Evolutionary conservation across 2,113 vertebrate genomes (phyloP).

Genomic region (Esox niger): DNA sequence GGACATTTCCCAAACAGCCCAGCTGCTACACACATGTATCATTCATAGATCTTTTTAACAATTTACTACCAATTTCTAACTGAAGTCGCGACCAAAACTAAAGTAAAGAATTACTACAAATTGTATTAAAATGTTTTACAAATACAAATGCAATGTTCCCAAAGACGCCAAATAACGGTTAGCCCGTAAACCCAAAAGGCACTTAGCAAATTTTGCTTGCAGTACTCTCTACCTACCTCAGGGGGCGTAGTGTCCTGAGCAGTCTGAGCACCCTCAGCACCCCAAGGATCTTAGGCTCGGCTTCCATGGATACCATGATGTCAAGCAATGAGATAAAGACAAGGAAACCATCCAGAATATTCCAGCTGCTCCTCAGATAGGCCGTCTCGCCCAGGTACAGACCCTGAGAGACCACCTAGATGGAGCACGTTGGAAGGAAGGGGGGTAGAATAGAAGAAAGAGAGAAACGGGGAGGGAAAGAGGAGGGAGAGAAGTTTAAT

Average conservation of each 20-base stretch:
- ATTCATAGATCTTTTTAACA: too few species aligned
- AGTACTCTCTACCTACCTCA: conserved; percentile 71
- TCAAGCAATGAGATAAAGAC: conserved; percentile 67
- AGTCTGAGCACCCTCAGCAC: conserved; percentile 65
- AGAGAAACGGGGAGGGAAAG: neutral
- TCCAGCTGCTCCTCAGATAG: conserved; percentile 70
- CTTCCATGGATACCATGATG: conserved; percentile 68
- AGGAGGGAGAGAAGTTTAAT: neutral
- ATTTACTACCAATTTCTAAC: too few species aligned
- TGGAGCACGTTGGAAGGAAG: too few species aligned
- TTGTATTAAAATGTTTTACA: too few species aligned
- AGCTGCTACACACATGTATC: too few species aligned
- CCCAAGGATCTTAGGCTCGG: conserved; percentile 67
- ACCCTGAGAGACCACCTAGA: conserved; percentile 66
- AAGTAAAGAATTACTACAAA: too few species aligned
- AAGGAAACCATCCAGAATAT: conserved; percentile 67
- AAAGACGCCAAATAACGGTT: too few species aligned
- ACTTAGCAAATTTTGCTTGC: neutral
- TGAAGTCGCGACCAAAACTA: too few species aligned
- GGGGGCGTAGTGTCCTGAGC: conserved; percentile 63
- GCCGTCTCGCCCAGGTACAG: conserved; percentile 63
- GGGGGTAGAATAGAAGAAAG: neutral
- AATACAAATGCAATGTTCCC: too few species aligned
- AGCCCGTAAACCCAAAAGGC: too few species aligned
- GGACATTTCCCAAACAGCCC: too few species aligned